Percentiles rank a stretch among this genome's conserved stretches.
Conservation (phyloP, 2,797 vertebrate genomes). For the Pitangus sulphuratus region DNA sequence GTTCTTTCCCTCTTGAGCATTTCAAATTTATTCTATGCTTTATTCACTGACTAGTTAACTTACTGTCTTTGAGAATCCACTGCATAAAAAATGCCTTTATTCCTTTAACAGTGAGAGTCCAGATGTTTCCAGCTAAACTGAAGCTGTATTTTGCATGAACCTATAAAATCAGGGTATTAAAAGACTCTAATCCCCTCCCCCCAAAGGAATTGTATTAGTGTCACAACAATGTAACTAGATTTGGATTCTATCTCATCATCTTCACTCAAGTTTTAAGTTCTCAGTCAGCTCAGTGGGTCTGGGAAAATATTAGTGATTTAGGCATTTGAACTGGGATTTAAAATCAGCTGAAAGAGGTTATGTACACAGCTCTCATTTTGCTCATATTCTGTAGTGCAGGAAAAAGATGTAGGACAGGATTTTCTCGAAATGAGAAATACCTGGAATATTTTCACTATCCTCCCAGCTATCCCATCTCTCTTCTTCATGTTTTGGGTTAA, state of each 20-base stretch:
- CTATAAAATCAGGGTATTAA: constrained; percentile 27
- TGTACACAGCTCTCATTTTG: not conserved
- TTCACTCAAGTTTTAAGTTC: not conserved
- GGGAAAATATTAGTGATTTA: not conserved
- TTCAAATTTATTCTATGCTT: constrained; percentile 38
- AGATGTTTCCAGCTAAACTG: constrained; percentile 44
- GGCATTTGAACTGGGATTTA: not conserved
- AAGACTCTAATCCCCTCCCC: not conserved
- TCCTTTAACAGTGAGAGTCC: constrained; percentile 15
- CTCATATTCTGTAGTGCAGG: not conserved
- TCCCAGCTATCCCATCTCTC: not conserved
- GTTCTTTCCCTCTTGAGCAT: not conserved
- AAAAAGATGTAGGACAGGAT: not conserved
- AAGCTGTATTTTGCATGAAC: constrained; percentile 16
- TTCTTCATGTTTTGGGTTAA: not conserved
- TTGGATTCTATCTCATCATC: not conserved
- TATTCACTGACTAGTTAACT: constrained; percentile 43
- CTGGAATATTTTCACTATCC: not conserved
- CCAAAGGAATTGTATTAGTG: constrained; percentile 4
- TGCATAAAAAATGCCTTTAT: constrained; percentile 27
- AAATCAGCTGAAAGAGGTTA: not conserved
- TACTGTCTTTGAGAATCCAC: constrained; percentile 28
- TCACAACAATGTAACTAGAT: constrained; percentile 5
- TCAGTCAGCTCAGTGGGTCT: not conserved
- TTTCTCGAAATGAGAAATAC: not conserved